phyloP scores from a whole-genome alignment of 1,140 invertebrate species.

The Bicyclus anynana region DNA sequence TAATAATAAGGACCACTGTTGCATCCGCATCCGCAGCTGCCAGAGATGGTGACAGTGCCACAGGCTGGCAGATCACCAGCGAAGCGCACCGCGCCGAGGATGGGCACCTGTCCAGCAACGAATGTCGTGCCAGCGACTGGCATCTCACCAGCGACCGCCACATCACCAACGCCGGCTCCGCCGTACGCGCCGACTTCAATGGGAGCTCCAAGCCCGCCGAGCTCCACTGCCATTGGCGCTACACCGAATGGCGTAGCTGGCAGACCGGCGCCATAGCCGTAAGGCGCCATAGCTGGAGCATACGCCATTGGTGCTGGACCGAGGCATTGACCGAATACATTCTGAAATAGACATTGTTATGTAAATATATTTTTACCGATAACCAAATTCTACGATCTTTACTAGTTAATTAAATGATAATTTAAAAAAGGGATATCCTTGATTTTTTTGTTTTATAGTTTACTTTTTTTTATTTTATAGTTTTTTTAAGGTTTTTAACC shows the following conservation, averaged over 20 bases:
- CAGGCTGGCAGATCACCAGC: constrained; percentile 34
- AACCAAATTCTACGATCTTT: no score
- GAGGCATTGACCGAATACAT: constrained; percentile 13
- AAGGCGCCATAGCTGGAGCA: not conserved
- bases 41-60: constrained; percentile 35
- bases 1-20: constrained; percentile 23
- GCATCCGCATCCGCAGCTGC: constrained; percentile 38
- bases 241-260: not conserved
- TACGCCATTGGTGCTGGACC: constrained; percentile 5
- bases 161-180: constrained; percentile 39
- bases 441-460: no score
- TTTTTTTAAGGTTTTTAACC: no score
- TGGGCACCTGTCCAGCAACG: constrained; percentile 38
- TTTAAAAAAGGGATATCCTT: no score
- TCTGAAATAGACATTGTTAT: constrained; percentile 5
- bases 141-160: constrained; percentile 43
- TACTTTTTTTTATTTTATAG: no score
- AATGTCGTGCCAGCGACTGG: constrained; percentile 43
- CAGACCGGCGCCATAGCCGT: not conserved
- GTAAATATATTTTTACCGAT: no score
- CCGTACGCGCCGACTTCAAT: constrained; percentile 29
- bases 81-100: constrained; percentile 43
- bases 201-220: not conserved
- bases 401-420: no score
- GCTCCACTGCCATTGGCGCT: constrained; percentile 3